Percentiles rank a stretch among this genome's conserved stretches.
Conservation (phyloP, 2,888 invertebrate genomes). For the Drosophila rellima region DNA sequence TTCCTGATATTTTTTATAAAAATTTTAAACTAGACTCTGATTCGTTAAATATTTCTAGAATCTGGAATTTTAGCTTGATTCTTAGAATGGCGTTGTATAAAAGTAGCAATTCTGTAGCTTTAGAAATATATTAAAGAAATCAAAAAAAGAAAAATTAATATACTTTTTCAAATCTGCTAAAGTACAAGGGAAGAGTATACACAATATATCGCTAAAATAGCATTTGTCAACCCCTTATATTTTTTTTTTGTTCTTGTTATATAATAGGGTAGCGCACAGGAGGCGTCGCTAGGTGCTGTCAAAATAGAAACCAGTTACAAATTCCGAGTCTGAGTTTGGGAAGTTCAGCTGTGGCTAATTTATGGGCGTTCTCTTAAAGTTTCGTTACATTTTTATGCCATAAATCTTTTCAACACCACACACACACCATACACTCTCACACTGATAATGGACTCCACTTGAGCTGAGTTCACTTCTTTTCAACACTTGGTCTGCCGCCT, state of each 20-base stretch:
- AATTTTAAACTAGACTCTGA: no score
- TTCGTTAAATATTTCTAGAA: no score
- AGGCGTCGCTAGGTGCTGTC: slow-evolving; percentile 42
- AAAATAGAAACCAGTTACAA: slow-evolving; percentile 53
- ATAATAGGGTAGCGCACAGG: slow-evolving; percentile 31
- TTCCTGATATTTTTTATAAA: no score
- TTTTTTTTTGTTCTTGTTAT: neutral
- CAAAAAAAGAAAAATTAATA: no score
- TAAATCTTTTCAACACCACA: slow-evolving; percentile 76
- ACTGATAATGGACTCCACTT: slow-evolving; percentile 63
- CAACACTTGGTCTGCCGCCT: slow-evolving; percentile 56
- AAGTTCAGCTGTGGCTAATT: slow-evolving; percentile 65
- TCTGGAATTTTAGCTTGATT: no score
- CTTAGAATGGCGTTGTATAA: no score
- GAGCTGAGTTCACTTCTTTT: slow-evolving; percentile 48
- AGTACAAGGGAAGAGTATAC: no score
- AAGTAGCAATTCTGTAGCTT: no score
- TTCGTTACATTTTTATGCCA: slow-evolving; percentile 71
- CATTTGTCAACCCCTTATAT: neutral
- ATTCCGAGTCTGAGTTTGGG: slow-evolving; percentile 36
- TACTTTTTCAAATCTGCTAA: no score
- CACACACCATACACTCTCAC: slow-evolving; percentile 21
- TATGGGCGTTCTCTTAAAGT: slow-evolving; percentile 72
- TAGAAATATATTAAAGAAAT: no score
- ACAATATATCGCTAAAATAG: no score